A percentile compares a stretch with the other conserved stretches of the same genome.
Conservation (phyloP, 2,888 invertebrate genomes). For the Amphipyra tragopoginis region DNA sequence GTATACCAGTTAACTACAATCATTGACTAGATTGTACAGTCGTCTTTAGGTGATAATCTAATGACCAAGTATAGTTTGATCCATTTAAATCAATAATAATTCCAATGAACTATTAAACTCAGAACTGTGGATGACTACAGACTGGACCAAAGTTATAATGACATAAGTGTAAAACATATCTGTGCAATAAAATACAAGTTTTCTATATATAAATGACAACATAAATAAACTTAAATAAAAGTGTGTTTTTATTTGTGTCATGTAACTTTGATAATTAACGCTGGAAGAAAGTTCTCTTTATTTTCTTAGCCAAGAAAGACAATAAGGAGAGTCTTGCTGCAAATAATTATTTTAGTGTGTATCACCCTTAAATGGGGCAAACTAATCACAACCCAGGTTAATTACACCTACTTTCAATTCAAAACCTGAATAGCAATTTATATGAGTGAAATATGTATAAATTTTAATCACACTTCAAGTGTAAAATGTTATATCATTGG, state of each 20-base stretch:
- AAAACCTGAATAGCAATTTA: slow-evolving; percentile 42
- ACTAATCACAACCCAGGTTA: slow-evolving; percentile 10
- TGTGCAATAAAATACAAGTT: background rate
- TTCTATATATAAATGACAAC: background rate
- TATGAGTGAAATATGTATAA: slow-evolving; percentile 55
- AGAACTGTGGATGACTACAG: slow-evolving; percentile 3
- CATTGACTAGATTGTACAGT: slow-evolving; percentile 11
- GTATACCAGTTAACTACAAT: background rate
- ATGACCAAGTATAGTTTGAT: slow-evolving; percentile 18
- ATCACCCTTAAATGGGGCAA: background rate
- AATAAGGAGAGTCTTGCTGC: too few relatives aligned
- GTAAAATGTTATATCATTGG: slow-evolving; percentile 65
- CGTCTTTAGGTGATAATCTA: slow-evolving; percentile 1
- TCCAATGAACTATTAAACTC: slow-evolving; percentile 5
- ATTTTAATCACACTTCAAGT: slow-evolving; percentile 65
- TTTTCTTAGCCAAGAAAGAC: too few relatives aligned
- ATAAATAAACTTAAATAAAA: too few relatives aligned
- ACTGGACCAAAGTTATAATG: slow-evolving; percentile 26
- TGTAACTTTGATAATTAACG: slow-evolving; percentile 13
- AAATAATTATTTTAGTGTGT: too few relatives aligned
- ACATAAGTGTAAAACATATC: slow-evolving; percentile 30
- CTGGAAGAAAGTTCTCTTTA: slow-evolving; percentile 6
- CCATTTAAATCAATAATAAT: slow-evolving; percentile 8
- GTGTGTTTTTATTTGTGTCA: slow-evolving; percentile 33
- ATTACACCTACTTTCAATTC: slow-evolving; percentile 15